Evolutionary conservation across 2,888 invertebrate species (phyloP).

Genomic region (Stenurella melanura): DNA sequence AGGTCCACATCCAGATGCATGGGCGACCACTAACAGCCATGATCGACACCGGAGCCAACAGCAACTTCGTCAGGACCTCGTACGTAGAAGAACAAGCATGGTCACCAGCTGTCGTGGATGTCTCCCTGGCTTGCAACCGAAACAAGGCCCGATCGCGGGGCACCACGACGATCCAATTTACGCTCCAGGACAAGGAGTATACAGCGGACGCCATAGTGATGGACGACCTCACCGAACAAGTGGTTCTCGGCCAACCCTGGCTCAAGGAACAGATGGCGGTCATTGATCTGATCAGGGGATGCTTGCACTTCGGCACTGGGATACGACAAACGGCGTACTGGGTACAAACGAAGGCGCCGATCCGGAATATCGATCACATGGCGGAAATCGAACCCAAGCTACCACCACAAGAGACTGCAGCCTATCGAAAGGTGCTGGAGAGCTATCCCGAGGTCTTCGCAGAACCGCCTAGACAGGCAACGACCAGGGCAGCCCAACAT

Average conservation of each 20-base stretch:
- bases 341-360: neutral
- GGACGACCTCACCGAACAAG: neutral
- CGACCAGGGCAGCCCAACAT: neutral
- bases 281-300: neutral
- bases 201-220: neutral
- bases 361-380: neutral
- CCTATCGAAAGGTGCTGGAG: neutral
- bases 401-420: no score
- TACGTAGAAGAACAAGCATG: neutral
- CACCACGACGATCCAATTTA: neutral
- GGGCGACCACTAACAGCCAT: neutral
- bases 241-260: neutral
- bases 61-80: neutral
- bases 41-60: neutral
- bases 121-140: neutral
- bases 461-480: neutral
- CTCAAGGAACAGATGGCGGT: neutral
- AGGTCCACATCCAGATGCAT: neutral
- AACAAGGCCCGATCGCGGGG: neutral
- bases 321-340: neutral
- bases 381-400: no score
- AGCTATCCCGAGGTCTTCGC: neutral
- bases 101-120: rapidly evolving
- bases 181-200: neutral
- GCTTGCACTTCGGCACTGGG: neutral